Evolutionary conservation across 2,113 vertebrate species (phyloP).

Genomic region (Tangachromis dhanisi): DNA sequence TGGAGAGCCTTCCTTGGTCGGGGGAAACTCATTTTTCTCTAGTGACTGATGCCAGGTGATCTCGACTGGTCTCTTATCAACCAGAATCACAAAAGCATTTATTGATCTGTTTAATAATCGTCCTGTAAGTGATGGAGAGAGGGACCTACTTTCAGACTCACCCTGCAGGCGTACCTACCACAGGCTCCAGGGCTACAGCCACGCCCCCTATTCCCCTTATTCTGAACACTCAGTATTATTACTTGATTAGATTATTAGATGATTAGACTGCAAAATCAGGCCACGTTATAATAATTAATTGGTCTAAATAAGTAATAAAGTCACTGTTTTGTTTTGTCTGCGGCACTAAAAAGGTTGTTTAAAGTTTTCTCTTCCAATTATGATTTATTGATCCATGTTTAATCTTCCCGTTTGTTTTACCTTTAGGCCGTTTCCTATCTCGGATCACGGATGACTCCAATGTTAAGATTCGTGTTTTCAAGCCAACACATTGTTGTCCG

Average conservation of each 20-base stretch:
- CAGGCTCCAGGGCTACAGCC: neutral
- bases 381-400: neutral
- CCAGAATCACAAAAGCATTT: neutral
- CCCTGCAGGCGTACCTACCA: neutral
- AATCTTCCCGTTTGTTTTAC: neutral
- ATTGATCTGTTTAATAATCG: neutral
- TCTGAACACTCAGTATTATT: neutral
- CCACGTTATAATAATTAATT: neutral
- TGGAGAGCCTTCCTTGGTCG: neutral
- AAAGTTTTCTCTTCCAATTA: neutral
- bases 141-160: accelerated
- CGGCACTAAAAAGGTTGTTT: neutral
- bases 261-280: neutral
- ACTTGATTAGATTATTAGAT: neutral
- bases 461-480: neutral
- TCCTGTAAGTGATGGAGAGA: neutral
- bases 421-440: neutral
- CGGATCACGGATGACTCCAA: neutral
- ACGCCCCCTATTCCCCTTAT: neutral
- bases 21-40: neutral
- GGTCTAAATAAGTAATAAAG: neutral
- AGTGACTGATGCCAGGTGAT: neutral
- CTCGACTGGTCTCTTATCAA: neutral
- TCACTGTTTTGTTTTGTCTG: neutral
- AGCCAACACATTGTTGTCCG: neutral